Conservation (phyloP, 23 tunicate species). For the Diplosoma virens region DNA sequence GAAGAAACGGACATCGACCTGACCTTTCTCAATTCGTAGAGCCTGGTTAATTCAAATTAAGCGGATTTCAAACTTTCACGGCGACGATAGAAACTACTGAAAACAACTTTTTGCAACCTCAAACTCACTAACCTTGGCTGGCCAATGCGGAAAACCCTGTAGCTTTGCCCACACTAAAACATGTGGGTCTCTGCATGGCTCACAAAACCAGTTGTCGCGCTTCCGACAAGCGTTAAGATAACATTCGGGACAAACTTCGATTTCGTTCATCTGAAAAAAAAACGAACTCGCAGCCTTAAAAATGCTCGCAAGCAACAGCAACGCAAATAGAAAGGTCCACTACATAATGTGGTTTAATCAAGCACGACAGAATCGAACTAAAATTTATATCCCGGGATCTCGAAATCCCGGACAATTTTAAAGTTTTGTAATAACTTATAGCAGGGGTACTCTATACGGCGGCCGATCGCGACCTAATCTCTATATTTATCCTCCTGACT, state of each 20-base stretch:
- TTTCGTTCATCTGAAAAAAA: constrained; percentile 73
- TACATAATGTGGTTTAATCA: too few species aligned
- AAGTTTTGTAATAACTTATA: too few species aligned
- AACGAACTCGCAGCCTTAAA: neutral
- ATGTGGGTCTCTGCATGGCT: constrained; percentile 89
- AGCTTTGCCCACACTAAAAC: constrained; percentile 95
- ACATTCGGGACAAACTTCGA: constrained; percentile 98
- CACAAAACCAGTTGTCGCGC: constrained; percentile 92
- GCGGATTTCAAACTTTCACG: too few species aligned
- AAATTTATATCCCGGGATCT: too few species aligned
- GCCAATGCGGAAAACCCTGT: constrained; percentile 99
- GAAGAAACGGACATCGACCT: constrained; percentile 93
- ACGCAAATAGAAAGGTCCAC: too few species aligned
- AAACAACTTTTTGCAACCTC: neutral
- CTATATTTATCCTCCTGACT: too few species aligned
- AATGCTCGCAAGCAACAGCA: neutral
- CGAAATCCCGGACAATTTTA: too few species aligned
- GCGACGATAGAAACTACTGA: neutral
- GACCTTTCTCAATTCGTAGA: constrained; percentile 67
- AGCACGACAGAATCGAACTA: too few species aligned
- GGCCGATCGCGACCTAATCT: too few species aligned
- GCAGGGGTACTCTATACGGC: too few species aligned
- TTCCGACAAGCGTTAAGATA: constrained; percentile 87
- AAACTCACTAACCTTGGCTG: constrained; percentile 87
- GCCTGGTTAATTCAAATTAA: constrained; percentile 47